Conservation (phyloP, 2,113 vertebrate species). For the Rissa tridactyla region DNA sequence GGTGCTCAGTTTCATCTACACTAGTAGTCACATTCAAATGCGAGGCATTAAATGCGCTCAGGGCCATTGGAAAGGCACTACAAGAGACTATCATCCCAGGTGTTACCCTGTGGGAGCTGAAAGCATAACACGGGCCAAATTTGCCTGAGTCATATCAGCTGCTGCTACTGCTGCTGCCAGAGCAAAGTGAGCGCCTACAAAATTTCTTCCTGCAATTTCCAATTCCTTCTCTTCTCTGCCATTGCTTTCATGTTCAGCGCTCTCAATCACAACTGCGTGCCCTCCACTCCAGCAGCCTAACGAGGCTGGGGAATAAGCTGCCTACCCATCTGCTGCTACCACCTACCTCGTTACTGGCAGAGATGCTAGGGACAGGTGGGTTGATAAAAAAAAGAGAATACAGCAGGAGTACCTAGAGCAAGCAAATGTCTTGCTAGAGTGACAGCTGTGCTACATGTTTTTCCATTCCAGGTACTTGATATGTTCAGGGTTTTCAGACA, state of each 20-base stretch:
- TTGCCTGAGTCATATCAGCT: background rate
- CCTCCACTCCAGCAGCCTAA: background rate
- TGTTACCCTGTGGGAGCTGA: background rate
- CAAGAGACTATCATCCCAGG: background rate
- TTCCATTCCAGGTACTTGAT: background rate
- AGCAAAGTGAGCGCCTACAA: background rate
- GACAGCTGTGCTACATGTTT: background rate
- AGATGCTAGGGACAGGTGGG: background rate
- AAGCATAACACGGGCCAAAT: background rate
- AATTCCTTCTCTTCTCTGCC: background rate
- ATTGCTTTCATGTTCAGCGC: background rate
- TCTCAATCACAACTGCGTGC: background rate
- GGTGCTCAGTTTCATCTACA: background rate
- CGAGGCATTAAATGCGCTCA: background rate
- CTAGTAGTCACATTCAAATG: background rate
- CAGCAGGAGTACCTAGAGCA: background rate
- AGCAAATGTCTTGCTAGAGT: background rate
- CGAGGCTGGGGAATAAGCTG: background rate
- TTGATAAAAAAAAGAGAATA: background rate
- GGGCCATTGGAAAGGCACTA: background rate
- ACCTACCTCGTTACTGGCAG: background rate
- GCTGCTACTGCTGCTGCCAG: background rate
- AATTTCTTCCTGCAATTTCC: background rate
- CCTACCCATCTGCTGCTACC: slow-evolving; percentile 1
- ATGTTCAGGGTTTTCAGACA: background rate